Evolutionary conservation across 2,797 vertebrate species (phyloP), one percentile per base, ranked within the genome.

Genomic region (Melanotaenia nigrans): DNA sequence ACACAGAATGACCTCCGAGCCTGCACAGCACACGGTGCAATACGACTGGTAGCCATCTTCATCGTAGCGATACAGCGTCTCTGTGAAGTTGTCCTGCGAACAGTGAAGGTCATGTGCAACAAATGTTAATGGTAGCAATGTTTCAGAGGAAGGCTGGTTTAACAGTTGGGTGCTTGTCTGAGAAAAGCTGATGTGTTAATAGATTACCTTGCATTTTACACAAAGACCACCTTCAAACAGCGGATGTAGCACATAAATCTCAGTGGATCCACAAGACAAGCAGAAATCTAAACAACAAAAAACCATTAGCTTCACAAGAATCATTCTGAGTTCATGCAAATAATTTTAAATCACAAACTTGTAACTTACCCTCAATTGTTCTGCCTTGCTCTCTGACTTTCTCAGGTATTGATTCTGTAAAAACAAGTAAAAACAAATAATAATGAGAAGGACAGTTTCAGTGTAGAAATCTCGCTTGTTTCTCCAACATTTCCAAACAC

Each of bases 31-130:
- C 53, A 95, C 84, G 0, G 94, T 95, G 83, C 95, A 95, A 4
- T 95, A 95, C 0, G 95, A 95, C 88, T 95, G 95, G 87, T 94
- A 95, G 10, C 95, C 95, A 4, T 95, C 95, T 16, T 95, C 94
- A 57, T 95, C 95, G 18, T 95, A 95, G 38, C 94, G 93, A 72
- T 89, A 95, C 58, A 95, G 84, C 0, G 94, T 95, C 85, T 95
- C 95, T 1, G 74, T 81, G 65, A 95, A 94, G 87, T 95, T 95
- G 32, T 77, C 93, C 95, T 95, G 79, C 20, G 79, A 65, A 68
- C 14, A 64, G 55, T 0, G 22, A 78, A 4, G n/a, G 58, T 0
- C 51, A 60, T 61, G 61, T 14, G 59, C 57, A 42, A 63, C 56
- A 25, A 69, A 68, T 30, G 67, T 87, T 73, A 77, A 45, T 14